A percentile compares a stretch with the other conserved stretches of the same genome.
Conservation (phyloP, 2,888 invertebrate species). For the Heliconius sara region DNA sequence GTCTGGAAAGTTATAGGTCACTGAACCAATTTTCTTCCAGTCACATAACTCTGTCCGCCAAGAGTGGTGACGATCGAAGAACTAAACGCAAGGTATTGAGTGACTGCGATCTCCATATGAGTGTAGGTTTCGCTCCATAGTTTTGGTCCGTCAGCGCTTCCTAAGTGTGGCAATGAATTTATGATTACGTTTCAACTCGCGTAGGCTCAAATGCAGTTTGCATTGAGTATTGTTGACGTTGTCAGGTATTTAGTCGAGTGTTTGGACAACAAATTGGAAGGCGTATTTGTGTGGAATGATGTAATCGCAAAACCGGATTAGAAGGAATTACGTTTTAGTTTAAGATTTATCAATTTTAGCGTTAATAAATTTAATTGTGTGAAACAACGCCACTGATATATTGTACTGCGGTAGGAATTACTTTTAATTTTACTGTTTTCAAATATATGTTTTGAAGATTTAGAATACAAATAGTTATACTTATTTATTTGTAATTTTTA, state of each 20-base stretch:
- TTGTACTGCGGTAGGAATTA: not conserved
- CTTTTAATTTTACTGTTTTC: not conserved
- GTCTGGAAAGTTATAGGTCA: constrained; percentile 62
- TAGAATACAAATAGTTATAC: not conserved
- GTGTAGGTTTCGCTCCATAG: constrained; percentile 82
- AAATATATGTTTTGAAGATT: not conserved
- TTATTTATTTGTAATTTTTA: not conserved
- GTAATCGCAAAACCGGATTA: constrained; percentile 61
- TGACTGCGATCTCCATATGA: constrained; percentile 64
- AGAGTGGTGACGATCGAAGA: constrained; percentile 63
- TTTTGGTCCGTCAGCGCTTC: constrained; percentile 77
- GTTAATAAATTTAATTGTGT: constrained; percentile 13
- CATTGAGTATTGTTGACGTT: constrained; percentile 65
- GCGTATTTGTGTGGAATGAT: constrained; percentile 59
- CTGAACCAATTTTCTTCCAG: constrained; percentile 61
- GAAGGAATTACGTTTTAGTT: constrained; percentile 31
- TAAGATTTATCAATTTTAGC: constrained; percentile 28
- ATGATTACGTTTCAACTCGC: constrained; percentile 61
- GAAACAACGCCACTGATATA: not conserved
- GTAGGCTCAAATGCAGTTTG: constrained; percentile 73
- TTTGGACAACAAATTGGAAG: constrained; percentile 47
- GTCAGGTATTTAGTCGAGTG: constrained; percentile 52
- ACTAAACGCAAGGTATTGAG: constrained; percentile 71
- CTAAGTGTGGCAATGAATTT: constrained; percentile 80
- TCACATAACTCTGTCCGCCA: constrained; percentile 63